Base-by-base conservation (phyloP, 1,140 invertebrate genomes). In the Babylonia areolata region DNA sequence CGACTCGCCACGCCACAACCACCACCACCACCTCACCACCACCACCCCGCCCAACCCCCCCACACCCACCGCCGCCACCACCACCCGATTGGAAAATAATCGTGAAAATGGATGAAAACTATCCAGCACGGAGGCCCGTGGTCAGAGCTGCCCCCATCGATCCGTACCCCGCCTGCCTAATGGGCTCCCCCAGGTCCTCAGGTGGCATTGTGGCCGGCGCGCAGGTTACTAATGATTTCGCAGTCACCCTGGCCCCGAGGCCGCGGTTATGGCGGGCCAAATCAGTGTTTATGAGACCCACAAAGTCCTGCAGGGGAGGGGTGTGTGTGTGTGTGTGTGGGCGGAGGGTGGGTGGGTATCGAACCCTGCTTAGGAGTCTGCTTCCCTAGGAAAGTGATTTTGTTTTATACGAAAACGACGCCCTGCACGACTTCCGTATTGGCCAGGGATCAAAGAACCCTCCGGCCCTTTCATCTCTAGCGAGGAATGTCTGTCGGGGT, bases 21-120 rank as follows among this genome's bases (percentile, higher is more conserved):
- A 5, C 42, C 42, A 5, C 42, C 42, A 46, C 42, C 42, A 5
- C 42, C 46, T 12, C 46, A 51, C 17, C 46, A 9, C 46, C 17
- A 17, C 46, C 46, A 9, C 46, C 2, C 46, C 46, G 9, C 46
- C 46, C 46, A 51, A 51, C 46, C 2, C 46, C 46, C 15, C 42
- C 46, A 51, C 46, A 9, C 46, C 17, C 46, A 12, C 46, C 46
- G 9, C 46, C 46, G 9, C 46, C 46, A 17, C 9, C 46, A 17
- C 11, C 31, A 58, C 54, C 42, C 46, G 54, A 81, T 81, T 81
- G 79, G 79, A 81, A 81, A 81, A 81, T 81, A 81, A 81, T 81
- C 42, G n/a, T 51, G 46, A 81, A 81, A 81, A 81, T 81, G 46
- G 79, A 81, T 37, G 79, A 81, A 81, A 81, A 81, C 79, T 35